A percentile compares a stretch with the other conserved stretches of the same genome.
These are phyloP conservation scores for Myotis davidii DNA, from an alignment of 2,113 vertebrate genomes.

Conservation along the genomic window DNA sequence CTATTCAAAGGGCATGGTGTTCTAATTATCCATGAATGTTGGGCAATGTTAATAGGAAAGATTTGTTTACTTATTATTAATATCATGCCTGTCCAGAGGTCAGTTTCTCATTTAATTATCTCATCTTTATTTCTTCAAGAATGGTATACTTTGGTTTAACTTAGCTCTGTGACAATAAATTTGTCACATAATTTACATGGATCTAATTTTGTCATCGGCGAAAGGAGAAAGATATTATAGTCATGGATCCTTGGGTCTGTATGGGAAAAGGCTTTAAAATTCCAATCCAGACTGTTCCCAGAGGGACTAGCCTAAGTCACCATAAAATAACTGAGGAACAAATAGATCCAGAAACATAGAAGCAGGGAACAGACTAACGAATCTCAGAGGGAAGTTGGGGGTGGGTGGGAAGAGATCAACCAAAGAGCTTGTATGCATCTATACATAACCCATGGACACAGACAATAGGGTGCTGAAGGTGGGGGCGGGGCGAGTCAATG, in stretches of 20 bases:
- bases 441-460: too few species aligned
- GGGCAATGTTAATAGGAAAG: slow-evolving; percentile 18
- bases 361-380: too few species aligned
- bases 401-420: too few species aligned
- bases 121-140: slow-evolving; percentile 10
- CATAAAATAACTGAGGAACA: not conserved
- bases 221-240: not conserved
- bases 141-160: slow-evolving; percentile 14
- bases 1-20: slow-evolving; percentile 15
- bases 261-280: slow-evolving; percentile 36
- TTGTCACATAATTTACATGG: not conserved
- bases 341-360: too few species aligned
- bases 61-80: slow-evolving; percentile 60
- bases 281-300: not conserved
- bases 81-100: not conserved
- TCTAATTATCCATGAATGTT: slow-evolving; percentile 57
- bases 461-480: too few species aligned
- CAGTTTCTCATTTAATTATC: slow-evolving; percentile 41
- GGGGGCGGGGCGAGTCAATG: too few species aligned
- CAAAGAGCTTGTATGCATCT: too few species aligned
- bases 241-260: not conserved
- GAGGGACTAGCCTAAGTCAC: not conserved
- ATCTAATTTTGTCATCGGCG: not conserved
- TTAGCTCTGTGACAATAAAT: slow-evolving; percentile 8
- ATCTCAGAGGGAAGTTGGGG: too few species aligned